These are phyloP conservation scores for Chionomys nivalis DNA, from an alignment of 2,113 vertebrate species.

Conservation along the genomic window DNA sequence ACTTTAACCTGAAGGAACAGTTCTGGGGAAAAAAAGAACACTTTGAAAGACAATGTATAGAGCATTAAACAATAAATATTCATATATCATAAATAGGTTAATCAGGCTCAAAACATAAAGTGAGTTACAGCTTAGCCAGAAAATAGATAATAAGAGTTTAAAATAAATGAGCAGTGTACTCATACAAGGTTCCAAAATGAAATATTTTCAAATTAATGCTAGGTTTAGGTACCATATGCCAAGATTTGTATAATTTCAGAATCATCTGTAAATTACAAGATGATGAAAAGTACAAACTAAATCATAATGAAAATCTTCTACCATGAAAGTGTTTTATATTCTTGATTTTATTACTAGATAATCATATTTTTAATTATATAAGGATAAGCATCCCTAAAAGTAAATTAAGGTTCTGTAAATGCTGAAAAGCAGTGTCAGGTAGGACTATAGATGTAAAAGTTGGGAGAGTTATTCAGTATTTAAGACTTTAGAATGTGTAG, in stretches of 20 bases:
- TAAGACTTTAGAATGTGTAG: not conserved
- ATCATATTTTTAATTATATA: not conserved
- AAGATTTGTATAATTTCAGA: conserved; percentile 24
- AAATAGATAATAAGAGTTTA: not conserved
- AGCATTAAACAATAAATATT: rapidly evolving
- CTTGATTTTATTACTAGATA: not conserved
- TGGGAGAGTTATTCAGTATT: not conserved
- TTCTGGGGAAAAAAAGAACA: not conserved
- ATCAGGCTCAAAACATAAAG: not conserved
- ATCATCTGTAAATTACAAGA: not conserved
- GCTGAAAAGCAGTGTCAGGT: not conserved
- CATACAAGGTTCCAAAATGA: not conserved
- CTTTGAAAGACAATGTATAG: not conserved
- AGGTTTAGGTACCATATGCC: not conserved
- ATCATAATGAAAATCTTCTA: not conserved
- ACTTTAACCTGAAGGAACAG: not conserved
- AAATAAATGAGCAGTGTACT: not conserved
- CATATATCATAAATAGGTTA: not conserved
- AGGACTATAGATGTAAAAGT: not conserved
- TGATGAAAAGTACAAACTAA: not conserved
- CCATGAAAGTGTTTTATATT: not conserved
- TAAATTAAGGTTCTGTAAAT: not conserved
- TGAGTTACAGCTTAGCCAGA: not conserved
- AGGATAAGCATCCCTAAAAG: not conserved
- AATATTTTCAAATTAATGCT: not conserved